Base-by-base conservation (phyloP, 2,888 invertebrate genomes). In the Heteromyza rotundicornis region DNA sequence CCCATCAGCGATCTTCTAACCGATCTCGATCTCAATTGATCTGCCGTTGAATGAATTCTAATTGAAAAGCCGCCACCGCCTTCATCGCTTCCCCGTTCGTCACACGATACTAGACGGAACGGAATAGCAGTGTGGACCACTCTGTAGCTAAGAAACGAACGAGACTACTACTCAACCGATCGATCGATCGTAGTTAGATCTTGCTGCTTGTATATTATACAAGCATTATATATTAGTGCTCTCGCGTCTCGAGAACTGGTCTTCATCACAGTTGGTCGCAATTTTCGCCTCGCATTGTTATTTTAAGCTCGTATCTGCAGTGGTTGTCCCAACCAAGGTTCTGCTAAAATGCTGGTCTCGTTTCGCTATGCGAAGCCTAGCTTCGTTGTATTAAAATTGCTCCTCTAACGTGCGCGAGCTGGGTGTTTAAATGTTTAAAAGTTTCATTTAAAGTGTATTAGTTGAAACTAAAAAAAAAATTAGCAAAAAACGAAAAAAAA, bases 341-440 rank as follows among this genome's bases (percentile, higher is more conserved):
- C 71, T 74, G 69, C 68, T 75, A 78, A 78, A 77, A 82, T 82
- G 82, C 75, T 82, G 75, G 81, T 75, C 72, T 80, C 75, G 72
- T 79, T 78, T 73, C 76, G 80, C 76, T 73, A 72, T 75, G 76
- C 81, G 82, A 81, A 82, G 83, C 82, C 73, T 74, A 72, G 82
- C 82, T 82, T 82, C 83, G 81, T 80, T 74, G 79, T 80, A 72
- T 75, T 82, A 82, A 82, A 82, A 82, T 80, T 82, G 79, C 82
- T 82, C 71, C 79, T 75, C 71, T 82, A 77, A 75, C 72, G 69
- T 64, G 60, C 27, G n/a, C n/a, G n/a, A n/a, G n/a, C n/a, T n/a
- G n/a, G n/a, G n/a, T n/a, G n/a, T n/a, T n/a, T n/a, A n/a, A n/a
- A n/a, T n/a, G n/a, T n/a, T n/a, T n/a, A n/a, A n/a, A n/a, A n/a